Evolutionary conservation across 2,888 invertebrate species (phyloP), one percentile per base, ranked within the genome.

Genomic region (Epinotia nisella): DNA sequence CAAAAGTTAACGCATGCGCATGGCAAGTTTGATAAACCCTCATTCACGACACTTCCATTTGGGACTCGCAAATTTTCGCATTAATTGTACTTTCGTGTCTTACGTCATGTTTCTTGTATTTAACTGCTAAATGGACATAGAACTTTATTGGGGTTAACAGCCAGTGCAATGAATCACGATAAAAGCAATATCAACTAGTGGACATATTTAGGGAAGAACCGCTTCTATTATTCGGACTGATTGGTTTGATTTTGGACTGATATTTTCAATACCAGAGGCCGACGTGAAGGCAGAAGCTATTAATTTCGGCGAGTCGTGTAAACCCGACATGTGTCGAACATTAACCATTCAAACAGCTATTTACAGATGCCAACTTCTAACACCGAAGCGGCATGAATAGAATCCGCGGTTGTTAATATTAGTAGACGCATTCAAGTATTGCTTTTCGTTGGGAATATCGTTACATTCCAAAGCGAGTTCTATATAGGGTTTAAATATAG

Each of bases 341-440:
- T 70, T 70, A 62, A 59, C 65, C 61, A 74, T 60, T 45, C 60
- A 65, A 60, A 74, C 71, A 67, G 45, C 53, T 65, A 65, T 45
- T 70, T 71, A 56, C 72, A 68, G 68, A 45, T 61, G 72, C 72
- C 67, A 72, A 60, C 61, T 49, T 72, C 67, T 55, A 39, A 72
- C 67, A 71, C 66, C 41, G 29, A 64, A 58, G 35, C 58, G 29
- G 41, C 21, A 53, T 56, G 55, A 55, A 35, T 41, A 53, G 24
- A 61, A 62, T 68, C 45, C 67, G 56, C 61, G 49, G 56, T 62
- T 61, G 67, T 72, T 72, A 72, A 58, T 68, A 68, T 58, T 62
- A 68, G 67, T 41, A 65, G 39, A 67, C 71, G 66, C 71, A 71
- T 66, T 61, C 66, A 66, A 71, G 66, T 60, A 67, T 58, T 45